Base-by-base conservation (phyloP, 2,113 vertebrate species). In the Xerus inauris region DNA sequence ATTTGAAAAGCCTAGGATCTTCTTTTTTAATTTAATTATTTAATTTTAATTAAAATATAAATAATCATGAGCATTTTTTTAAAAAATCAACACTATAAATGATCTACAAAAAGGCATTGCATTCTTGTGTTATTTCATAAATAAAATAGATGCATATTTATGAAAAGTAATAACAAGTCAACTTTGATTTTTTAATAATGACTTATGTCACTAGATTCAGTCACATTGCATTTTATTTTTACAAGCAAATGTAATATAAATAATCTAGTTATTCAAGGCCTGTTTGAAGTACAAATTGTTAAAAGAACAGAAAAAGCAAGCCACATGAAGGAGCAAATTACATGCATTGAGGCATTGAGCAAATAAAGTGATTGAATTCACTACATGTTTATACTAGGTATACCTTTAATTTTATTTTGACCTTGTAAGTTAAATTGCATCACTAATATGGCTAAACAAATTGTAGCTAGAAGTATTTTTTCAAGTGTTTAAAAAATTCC, bases 71-170 rank as follows among this genome's bases (percentile, higher is more conserved):
- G 40, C 2, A 59, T 69, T 76, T 59, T 69, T 81, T 28, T 0
- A 22, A 62, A 64, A 89, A 84, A 4, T 26, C 80, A 22, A 2
- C 5, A 69, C 0, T 59, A 30, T 64, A 47, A 51, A 81, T 35
- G 17, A 32, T 20, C 0, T 64, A 62, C 47, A 40, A 51, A 69
- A 81, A 5, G 2, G 0, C 12, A 65, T 64, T 59, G 11, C 4
- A 71, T 40, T 88, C 90, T 42, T 84, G 19, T 30, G 13, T 87
- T 73, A 24, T 38, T 91, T 69, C 6, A 51, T 81, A 71, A 92
- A 67, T 92, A 67, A 81, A 4, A 77, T 8, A 91, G 1, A 24
- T 59, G 14, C 2, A 4, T 81, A 1, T 38, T 51, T 84, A 71
- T 75, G 9, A 89, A 94, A 87, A 84, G 3, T 80, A 5, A 79